phyloP scores from a whole-genome alignment of 2,888 invertebrate genomes.

The Cantharis flavilabris region DNA sequence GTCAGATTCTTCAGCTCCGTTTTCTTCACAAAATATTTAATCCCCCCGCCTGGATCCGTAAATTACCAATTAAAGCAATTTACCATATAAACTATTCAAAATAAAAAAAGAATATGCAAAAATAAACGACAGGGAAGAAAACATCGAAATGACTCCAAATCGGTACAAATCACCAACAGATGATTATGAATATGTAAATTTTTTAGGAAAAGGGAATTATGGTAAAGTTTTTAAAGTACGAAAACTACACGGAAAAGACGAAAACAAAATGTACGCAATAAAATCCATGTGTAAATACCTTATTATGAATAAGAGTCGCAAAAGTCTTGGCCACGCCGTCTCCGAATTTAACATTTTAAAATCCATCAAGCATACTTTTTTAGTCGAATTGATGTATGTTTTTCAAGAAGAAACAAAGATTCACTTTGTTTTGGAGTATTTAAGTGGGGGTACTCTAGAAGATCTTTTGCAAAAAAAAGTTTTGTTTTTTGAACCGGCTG shows the following conservation, averaged over 20 bases:
- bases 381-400: background rate
- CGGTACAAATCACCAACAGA: background rate
- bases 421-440: background rate
- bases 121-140: background rate
- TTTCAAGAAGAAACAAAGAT: background rate
- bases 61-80: too few relatives aligned
- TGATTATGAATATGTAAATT: background rate
- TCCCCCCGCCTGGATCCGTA: too few relatives aligned
- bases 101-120: background rate
- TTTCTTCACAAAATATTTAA: too few relatives aligned
- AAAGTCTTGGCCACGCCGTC: background rate
- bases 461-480: background rate
- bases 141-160: background rate
- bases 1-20: too few relatives aligned
- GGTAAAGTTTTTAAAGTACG: background rate
- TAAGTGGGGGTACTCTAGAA: background rate
- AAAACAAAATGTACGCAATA: background rate
- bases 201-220: background rate
- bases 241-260: background rate
- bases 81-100: too few relatives aligned
- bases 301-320: background rate
- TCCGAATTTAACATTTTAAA: background rate
- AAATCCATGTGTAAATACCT: background rate
- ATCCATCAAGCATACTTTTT: background rate
- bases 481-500: background rate